Percentiles rank a stretch among this genome's conserved stretches.
These are phyloP conservation scores for Micrasema minimum DNA, from an alignment of 1,140 invertebrate species.

Conservation along the genomic window DNA sequence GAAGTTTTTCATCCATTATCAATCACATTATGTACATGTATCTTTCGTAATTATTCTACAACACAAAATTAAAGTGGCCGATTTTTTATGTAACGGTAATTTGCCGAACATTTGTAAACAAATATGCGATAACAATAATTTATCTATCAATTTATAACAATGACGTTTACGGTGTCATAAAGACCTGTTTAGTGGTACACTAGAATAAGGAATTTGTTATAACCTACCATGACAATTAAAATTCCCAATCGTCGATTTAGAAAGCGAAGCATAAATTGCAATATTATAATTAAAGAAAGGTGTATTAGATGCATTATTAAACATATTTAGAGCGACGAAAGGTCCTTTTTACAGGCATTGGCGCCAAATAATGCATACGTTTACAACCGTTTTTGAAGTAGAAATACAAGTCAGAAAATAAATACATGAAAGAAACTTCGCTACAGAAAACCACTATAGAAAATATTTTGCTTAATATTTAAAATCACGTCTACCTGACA, in stretches of 20 bases:
- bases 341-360: conserved; percentile 28
- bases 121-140: conserved; percentile 27
- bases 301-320: neutral
- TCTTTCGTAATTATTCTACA: conserved; percentile 5
- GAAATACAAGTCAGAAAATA: conserved; percentile 34
- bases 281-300: conserved; percentile 4
- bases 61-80: neutral
- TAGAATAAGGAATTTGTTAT: conserved; percentile 32
- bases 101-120: conserved; percentile 21
- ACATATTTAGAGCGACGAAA: conserved; percentile 4
- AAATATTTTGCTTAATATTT: neutral
- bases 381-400: conserved; percentile 41
- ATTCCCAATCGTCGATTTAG: conserved; percentile 12
- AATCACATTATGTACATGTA: too few species aligned
- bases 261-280: conserved; percentile 1
- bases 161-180: conserved; percentile 39
- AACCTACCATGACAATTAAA: conserved; percentile 38
- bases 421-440: conserved; percentile 10
- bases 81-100: neutral
- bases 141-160: conserved; percentile 32
- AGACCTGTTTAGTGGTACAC: conserved; percentile 34
- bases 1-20: too few species aligned
- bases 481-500: conserved; percentile 32
- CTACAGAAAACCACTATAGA: neutral
- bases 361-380: conserved; percentile 50